These are phyloP conservation scores for Salvelinus namaycush DNA, from an alignment of 2,113 vertebrate genomes.

Conservation along the genomic window DNA sequence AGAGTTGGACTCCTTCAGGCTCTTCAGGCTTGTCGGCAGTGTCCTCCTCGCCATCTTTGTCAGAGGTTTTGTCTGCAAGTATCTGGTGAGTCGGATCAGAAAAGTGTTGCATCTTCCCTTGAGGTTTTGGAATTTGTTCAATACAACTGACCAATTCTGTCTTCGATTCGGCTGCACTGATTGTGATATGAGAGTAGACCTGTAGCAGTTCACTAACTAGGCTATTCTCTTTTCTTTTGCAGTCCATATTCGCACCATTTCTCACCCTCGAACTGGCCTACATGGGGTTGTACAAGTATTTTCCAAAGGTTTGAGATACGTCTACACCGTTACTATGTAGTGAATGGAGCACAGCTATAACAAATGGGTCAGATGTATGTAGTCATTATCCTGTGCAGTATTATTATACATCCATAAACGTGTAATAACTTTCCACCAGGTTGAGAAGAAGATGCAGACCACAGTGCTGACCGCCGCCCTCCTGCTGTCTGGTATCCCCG, in stretches of 20 bases:
- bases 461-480: constrained; percentile 93
- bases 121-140: too few species aligned
- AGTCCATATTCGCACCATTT: constrained; percentile 99
- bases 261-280: constrained; percentile 95
- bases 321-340: too few species aligned
- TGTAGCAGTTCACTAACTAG: not conserved
- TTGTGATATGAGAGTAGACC: not conserved
- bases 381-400: not conserved
- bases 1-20: constrained; percentile 89
- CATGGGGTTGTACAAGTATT: constrained; percentile 96
- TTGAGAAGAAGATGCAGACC: constrained; percentile 89
- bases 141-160: not conserved
- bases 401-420: not conserved
- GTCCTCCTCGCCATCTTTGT: constrained; percentile 88
- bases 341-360: too few species aligned
- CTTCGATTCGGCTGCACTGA: not conserved
- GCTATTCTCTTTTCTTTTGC: constrained; percentile 25
- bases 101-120: too few species aligned
- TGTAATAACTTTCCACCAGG: constrained; percentile 59
- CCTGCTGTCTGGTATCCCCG: constrained; percentile 91
- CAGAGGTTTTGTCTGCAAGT: constrained; percentile 91
- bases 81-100: constrained; percentile 82
- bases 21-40: constrained; percentile 90
- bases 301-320: constrained; percentile 86
- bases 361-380: not conserved